Base-by-base conservation (phyloP, 2,797 vertebrate species). In the Sebastes minor region DNA sequence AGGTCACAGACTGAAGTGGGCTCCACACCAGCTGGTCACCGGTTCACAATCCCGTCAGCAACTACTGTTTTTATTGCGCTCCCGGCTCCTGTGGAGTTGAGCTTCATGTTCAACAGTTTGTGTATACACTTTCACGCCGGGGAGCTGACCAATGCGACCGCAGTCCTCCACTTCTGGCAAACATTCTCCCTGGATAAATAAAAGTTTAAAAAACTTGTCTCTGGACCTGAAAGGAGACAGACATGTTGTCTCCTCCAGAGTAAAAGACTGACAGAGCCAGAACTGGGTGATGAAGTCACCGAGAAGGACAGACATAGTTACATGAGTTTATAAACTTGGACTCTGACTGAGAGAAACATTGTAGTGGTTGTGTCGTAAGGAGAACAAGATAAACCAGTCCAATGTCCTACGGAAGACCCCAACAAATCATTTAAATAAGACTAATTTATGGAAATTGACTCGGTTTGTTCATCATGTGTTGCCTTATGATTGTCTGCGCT, bases 191-290 rank as follows among this genome's bases (percentile, higher is more conserved):
- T 49, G 71, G 62, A 88, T 83, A 85, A 89, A 89, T 76, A 88
- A 56, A 66, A 74, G 46, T 59, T 88, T 32, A 9, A 78, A 81
- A 78, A 81, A 79, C 71, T 70, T 2, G 33, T 70, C 56, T 70
- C 49, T 84, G 75, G 82, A 86, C 65, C 68, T 79, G 75, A 85
- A 81, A 73, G 84, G 77, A 91, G 76, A 87, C 86, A 89, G 81
- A 88, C 89, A 89, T 60, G 74, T 76, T 60, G 89, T 88, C 91
- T 90, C 88, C 88, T 87, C 61, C 63, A 32, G 65, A 71, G 11
- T 27, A 71, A 81, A 72, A 77, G 68, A 55, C 60, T 2, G 70
- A 61, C 78, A 0, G 33, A 68, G 80, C 38, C 67, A 68, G 63
- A 78, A 35, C 18, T 10, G 63, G 56, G 3, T 53, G 82, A 27